Percentiles rank a stretch among this genome's conserved stretches.
Conservation (phyloP, 1,140 invertebrate genomes). For the Vanessa atalanta region DNA sequence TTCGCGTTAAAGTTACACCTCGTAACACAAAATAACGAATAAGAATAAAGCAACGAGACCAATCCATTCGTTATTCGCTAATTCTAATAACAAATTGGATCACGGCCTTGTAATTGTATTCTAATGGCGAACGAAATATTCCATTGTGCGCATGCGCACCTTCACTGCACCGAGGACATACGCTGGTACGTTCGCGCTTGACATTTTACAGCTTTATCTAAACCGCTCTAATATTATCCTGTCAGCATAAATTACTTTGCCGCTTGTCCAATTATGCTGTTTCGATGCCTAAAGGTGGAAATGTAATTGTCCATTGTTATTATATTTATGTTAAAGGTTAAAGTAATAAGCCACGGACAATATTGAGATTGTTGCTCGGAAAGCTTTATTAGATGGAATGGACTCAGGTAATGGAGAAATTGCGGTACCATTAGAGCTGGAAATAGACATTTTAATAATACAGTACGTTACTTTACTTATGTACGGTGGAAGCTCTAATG, state of each 20-base stretch:
- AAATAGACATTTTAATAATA: neutral
- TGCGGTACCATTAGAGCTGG: neutral
- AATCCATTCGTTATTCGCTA: slow-evolving; percentile 32
- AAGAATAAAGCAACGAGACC: slow-evolving; percentile 13
- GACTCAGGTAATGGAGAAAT: neutral
- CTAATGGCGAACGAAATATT: slow-evolving; percentile 63
- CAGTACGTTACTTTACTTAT: too few species aligned
- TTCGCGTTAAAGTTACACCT: neutral
- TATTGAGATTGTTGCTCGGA: slow-evolving; percentile 17
- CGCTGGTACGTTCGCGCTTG: slow-evolving; percentile 36
- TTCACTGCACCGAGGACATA: slow-evolving; percentile 47
- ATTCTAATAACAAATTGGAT: slow-evolving; percentile 45
- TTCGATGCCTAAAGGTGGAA: slow-evolving; percentile 35
- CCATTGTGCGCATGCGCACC: slow-evolving; percentile 57
- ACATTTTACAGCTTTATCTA: slow-evolving; percentile 52
- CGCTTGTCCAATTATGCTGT: slow-evolving; percentile 40
- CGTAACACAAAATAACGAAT: neutral
- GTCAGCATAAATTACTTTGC: slow-evolving; percentile 50
- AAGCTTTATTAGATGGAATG: slow-evolving; percentile 14
- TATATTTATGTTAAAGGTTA: slow-evolving; percentile 38
- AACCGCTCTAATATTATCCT: slow-evolving; percentile 48
- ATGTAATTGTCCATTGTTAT: slow-evolving; percentile 39
- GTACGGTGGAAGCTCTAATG: too few species aligned
- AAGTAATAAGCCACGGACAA: slow-evolving; percentile 18
- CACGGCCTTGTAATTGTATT: slow-evolving; percentile 67